A percentile compares a stretch with the other conserved stretches of the same genome.
Evolutionary conservation across 2,797 vertebrate genomes (phyloP).

Genomic region (Rhinichthys osculus): DNA sequence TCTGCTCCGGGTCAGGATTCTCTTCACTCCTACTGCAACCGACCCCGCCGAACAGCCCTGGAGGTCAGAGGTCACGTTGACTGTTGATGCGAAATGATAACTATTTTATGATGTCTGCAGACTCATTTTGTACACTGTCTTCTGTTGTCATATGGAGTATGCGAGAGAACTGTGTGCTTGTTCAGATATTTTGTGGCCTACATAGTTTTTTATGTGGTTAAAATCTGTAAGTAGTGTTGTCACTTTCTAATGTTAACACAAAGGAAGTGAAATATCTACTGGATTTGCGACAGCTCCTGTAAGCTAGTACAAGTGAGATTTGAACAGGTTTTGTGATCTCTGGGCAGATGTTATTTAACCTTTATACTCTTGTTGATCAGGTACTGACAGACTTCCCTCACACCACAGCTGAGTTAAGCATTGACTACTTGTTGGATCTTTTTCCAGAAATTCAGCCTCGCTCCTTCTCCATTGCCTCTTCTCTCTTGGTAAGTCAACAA

Average conservation of each 20-base stretch:
- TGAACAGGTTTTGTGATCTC: neutral
- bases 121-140: neutral
- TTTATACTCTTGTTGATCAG: constrained; percentile 68
- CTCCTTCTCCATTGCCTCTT: constrained; percentile 94
- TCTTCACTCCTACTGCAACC: constrained; percentile 87
- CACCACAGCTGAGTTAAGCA: constrained; percentile 79
- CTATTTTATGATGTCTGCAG: neutral
- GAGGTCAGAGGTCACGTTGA: constrained; percentile 79
- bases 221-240: neutral
- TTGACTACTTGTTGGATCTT: constrained; percentile 88
- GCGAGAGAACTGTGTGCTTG: neutral
- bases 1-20: constrained; percentile 88
- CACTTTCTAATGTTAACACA: neutral
- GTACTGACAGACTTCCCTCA: constrained; percentile 90
- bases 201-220: neutral
- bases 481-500: constrained; percentile 78
- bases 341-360: neutral
- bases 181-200: neutral
- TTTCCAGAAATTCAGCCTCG: constrained; percentile 91
- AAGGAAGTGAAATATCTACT: neutral
- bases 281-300: neutral
- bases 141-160: neutral
- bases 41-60: constrained; percentile 85
- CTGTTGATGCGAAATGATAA: neutral
- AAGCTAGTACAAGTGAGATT: neutral